Evolutionary conservation across 2,797 vertebrate genomes (phyloP), one percentile per base, ranked within the genome.

Genomic region (Parauchenoglanis punctatus): DNA sequence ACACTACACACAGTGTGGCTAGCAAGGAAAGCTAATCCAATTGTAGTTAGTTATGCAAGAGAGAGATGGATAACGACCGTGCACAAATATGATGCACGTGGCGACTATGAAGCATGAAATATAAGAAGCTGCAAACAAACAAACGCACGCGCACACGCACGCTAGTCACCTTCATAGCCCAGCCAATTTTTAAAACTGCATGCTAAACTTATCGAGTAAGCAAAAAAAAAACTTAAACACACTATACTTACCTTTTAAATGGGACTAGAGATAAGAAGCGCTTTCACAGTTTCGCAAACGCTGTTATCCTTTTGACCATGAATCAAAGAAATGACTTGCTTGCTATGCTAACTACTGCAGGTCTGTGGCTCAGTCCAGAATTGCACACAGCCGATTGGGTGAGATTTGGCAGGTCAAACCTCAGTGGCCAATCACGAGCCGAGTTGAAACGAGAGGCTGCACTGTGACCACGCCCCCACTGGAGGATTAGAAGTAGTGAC

Each of bases 351-450:
- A 75, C 77, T 31, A 67, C 28, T 28, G 56, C 40, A 49, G 70
- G 52, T 75, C 40, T 72, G 49, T 40, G 46, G 46, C 3, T 61
- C 54, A n/a, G 18, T 49, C 54, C 46, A 18, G 70, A 59, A 85
- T 76, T 13, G 4, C 56, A 46, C 77, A 52, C 56, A 54, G 10
- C 68, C 12, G 10, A 85, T 88, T 88, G 87, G 87, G 28, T 31
- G 49, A 61, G 54, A 35, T 63, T 25, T 72, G 56, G 68, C 70
- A 65, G 63, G 76, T 84, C 87, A 81, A 82, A 73, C 28, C 40
- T 25, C 65, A 3, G 7, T 18, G 63, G 13, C 90, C 90, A 90
- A 91, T 91, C 89, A 86, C 13, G 8, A n/a, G 0, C 76, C 12
- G 17, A 15, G 58, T 31, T 85, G 59, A 20, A 73, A 31, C 7